phyloP scores from a whole-genome alignment of 2,113 vertebrate species.

The Misgurnus anguillicaudatus region DNA sequence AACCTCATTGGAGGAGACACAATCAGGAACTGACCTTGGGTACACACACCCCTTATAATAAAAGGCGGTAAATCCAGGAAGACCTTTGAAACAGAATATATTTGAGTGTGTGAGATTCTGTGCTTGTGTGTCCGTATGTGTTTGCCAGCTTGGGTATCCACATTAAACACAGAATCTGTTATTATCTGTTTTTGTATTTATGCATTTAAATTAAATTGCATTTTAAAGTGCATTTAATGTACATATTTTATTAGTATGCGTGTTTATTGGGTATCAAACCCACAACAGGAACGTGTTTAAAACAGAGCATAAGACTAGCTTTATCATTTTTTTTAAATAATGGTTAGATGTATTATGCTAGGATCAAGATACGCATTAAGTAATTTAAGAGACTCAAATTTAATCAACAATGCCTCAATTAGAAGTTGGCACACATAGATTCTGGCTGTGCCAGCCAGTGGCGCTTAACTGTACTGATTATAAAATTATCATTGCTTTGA shows the following conservation, averaged over 20 bases:
- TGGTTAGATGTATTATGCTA: not conserved
- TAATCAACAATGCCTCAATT: conserved; percentile 4
- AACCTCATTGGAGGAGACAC: conserved; percentile 48
- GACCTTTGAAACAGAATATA: conserved; percentile 23
- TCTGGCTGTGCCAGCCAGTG: not conserved
- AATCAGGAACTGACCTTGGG: conserved; percentile 54
- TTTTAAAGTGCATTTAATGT: too few relatives aligned
- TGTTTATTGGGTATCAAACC: too few relatives aligned
- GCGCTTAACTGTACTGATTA: not conserved
- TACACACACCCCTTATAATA: conserved; percentile 27
- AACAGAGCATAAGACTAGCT: not conserved
- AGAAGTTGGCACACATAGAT: not conserved
- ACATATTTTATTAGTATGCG: too few relatives aligned
- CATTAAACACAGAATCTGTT: not conserved
- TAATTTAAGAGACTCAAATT: conserved; percentile 7
- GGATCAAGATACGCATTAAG: not conserved
- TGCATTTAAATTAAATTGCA: too few relatives aligned
- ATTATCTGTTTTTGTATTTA: too few relatives aligned
- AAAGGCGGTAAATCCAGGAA: conserved; percentile 37
- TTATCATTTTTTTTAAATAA: conserved; percentile 14
- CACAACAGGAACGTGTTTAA: too few relatives aligned
- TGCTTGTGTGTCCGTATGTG: not conserved
- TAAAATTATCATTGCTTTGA: conserved; percentile 11
- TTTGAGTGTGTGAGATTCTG: conserved; percentile 20
- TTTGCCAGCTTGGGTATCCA: not conserved